Evolutionary conservation across 2,888 invertebrate species (phyloP).

Genomic region (Volucella inflata): DNA sequence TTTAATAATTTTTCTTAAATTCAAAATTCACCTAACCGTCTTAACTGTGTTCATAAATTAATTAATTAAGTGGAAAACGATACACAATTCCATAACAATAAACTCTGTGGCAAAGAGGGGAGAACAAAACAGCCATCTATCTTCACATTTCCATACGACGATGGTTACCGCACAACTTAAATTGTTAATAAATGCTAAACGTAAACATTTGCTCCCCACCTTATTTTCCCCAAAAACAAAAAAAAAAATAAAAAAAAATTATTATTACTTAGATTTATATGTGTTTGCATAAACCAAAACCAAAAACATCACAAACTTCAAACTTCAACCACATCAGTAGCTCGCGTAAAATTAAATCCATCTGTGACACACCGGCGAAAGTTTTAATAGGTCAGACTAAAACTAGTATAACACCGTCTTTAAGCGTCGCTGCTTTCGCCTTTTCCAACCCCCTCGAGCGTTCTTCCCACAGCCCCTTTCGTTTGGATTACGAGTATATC

Average conservation of each 20-base stretch:
- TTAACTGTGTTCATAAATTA: constrained; percentile 58
- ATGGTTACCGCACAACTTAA: constrained; percentile 59
- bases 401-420: constrained; percentile 70
- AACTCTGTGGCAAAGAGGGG: neutral
- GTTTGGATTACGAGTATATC: constrained; percentile 58
- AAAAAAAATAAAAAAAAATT: neutral
- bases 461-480: constrained; percentile 29
- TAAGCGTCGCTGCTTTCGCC: neutral
- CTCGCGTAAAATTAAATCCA: constrained; percentile 65
- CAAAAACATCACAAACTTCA: neutral
- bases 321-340: constrained; percentile 32
- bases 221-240: neutral
- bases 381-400: constrained; percentile 74
- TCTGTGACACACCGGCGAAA: constrained; percentile 71
- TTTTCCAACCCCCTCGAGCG: constrained; percentile 17
- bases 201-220: constrained; percentile 1
- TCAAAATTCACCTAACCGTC: constrained; percentile 28
- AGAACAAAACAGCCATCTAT: constrained; percentile 12
- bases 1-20: constrained; percentile 16
- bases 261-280: constrained; percentile 39
- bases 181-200: constrained; percentile 60
- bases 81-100: constrained; percentile 43
- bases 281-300: constrained; percentile 59
- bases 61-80: constrained; percentile 68
- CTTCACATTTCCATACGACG: constrained; percentile 31